These are phyloP conservation scores for Chionoecetes opilio DNA, from an alignment of 1,140 invertebrate genomes.

Conservation along the genomic window DNA sequence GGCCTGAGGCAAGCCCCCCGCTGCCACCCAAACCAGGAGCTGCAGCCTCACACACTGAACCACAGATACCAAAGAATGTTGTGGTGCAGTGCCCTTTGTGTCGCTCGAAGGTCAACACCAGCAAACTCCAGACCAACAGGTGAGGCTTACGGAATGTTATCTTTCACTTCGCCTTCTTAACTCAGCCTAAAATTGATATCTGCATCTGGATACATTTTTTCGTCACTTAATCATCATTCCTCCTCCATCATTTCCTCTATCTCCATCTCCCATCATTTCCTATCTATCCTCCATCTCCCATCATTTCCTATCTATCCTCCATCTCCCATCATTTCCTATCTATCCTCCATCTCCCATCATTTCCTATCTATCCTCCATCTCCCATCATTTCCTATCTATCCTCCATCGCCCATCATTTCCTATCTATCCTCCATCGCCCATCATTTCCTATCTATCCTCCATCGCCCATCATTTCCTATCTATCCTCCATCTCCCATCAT, in stretches of 20 bases:
- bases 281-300: not conserved
- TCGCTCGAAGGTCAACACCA: constrained; percentile 46
- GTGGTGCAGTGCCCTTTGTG: constrained; percentile 43
- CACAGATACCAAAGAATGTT: not conserved
- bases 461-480: not conserved
- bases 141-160: not conserved
- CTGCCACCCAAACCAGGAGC: not conserved
- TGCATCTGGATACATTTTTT: no score
- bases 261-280: not conserved
- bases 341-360: no score
- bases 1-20: not conserved
- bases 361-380: no score
- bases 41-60: not conserved
- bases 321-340: no score
- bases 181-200: no score
- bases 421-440: no score
- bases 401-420: not conserved
- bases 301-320: no score
- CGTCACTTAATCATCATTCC: no score
- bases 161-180: no score
- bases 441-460: no score
- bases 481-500: not conserved
- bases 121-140: constrained; percentile 60
- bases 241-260: no score
- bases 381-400: not conserved